Conservation (phyloP, 2,113 vertebrate species). For the Nycticebus coucang region DNA sequence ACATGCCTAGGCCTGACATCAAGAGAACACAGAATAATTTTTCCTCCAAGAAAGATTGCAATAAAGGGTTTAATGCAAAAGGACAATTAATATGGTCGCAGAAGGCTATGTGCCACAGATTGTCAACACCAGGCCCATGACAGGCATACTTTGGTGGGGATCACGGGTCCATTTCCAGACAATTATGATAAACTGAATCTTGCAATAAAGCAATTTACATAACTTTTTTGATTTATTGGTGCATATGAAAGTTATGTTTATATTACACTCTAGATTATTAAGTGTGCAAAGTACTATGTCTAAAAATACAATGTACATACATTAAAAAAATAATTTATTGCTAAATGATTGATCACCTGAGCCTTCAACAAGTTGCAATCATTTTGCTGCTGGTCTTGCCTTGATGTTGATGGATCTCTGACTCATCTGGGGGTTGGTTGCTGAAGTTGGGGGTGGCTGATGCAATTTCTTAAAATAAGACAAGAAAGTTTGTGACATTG, state of each 20-base stretch:
- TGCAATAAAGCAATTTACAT: background rate
- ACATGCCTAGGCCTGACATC: background rate
- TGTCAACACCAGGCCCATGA: background rate
- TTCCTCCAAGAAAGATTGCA: background rate
- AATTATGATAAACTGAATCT: background rate
- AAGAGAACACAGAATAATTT: background rate
- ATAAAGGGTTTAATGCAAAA: rapidly evolving
- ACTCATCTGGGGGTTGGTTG: background rate
- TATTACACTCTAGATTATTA: background rate
- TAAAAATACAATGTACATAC: background rate
- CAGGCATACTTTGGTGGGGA: background rate
- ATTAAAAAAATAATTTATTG: background rate
- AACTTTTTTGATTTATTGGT: background rate
- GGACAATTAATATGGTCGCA: background rate
- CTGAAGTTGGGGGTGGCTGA: background rate
- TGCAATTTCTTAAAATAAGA: background rate
- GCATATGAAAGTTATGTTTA: background rate
- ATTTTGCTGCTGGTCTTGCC: background rate
- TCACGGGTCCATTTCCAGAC: background rate
- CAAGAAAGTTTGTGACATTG: background rate
- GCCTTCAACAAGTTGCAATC: background rate
- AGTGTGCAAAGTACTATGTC: background rate
- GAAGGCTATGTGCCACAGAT: background rate
- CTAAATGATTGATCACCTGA: background rate
- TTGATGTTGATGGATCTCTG: background rate